These are phyloP conservation scores for Bombus terrestris DNA, from an alignment of 1,140 invertebrate species.

Conservation along the genomic window DNA sequence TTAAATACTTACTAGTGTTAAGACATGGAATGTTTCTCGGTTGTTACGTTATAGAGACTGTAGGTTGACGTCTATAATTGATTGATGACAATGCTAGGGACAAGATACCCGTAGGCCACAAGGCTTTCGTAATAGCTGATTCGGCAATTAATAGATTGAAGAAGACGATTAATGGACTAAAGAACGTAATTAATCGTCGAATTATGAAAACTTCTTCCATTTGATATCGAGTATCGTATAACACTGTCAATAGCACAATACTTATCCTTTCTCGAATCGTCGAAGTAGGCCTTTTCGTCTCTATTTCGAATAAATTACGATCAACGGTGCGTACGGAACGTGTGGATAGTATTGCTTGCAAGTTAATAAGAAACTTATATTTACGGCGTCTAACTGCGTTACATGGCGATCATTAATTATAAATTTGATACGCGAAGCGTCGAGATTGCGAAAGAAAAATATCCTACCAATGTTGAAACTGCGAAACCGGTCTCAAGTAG, in stretches of 20 bases:
- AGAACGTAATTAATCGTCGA: no score
- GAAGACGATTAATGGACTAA: no score
- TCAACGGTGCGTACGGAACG: background rate
- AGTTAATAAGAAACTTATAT: conserved; percentile 17
- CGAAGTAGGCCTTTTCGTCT: background rate
- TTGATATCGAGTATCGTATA: conserved; percentile 18
- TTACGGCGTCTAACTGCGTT: background rate
- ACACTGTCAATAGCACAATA: background rate
- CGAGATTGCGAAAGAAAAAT: conserved; percentile 20
- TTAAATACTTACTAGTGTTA: no score
- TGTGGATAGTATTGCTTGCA: no score
- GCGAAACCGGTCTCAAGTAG: conserved; percentile 4
- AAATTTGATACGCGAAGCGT: conserved; percentile 20
- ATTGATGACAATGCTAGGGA: no score
- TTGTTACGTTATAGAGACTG: no score
- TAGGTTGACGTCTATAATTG: no score
- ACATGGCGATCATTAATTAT: conserved; percentile 27
- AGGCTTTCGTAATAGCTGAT: no score
- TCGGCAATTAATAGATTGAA: no score
- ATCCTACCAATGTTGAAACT: background rate
- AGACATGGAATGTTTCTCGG: no score
- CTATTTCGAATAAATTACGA: conserved; percentile 21
- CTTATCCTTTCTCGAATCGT: background rate
- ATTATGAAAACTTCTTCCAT: no score
- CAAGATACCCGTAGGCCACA: no score